Base-by-base conservation (phyloP, 2,888 invertebrate species). In the Siphlonurus alternatus region DNA sequence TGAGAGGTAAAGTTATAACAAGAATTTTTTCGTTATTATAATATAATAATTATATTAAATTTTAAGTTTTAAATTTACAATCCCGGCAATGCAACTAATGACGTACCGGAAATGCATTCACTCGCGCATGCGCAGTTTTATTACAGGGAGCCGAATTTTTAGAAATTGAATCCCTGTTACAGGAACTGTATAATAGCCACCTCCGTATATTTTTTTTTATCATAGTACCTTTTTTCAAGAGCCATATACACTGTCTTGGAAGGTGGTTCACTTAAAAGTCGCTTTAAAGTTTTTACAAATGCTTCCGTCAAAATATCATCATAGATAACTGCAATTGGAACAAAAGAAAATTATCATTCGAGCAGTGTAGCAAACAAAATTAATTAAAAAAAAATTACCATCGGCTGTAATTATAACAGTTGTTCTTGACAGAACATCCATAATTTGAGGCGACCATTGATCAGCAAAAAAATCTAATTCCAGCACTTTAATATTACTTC, bases 381-480 rank as follows among this genome's bases (percentile, higher is more conserved):
- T 63, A 54, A 24, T 23, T 64, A 51, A 15, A n/a, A n/a, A n/a
- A 23, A 23, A 74, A 79, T 75, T 78, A 89, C 90, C 89, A 80
- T 93, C 93, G 25, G 91, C 92, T 65, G 91, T 91, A 69, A 93
- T 77, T 66, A 92, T 78, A 38, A 89, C 76, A 67, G 85, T 81
- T 2, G 83, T 80, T 22, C 80, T 74, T 65, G 80, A 76, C 64
- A 89, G 76, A 69, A 80, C 81, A 20, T 77, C 73, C 2, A 76
- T 69, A 20, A 90, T 76, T 54, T 80, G 76, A 15, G 72, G 64
- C 53, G 80, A 77, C 79, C 88, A 86, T 59, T 78, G 74, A 3
- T 78, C 72, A 20, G 80, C 76, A 51, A 80, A 82, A 71, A 92
- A 92, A 73, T 93, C 83, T 59, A 90, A 75, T 68, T 86, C 84